Conservation (phyloP, 2,113 vertebrate genomes). For the Chionomys nivalis region DNA sequence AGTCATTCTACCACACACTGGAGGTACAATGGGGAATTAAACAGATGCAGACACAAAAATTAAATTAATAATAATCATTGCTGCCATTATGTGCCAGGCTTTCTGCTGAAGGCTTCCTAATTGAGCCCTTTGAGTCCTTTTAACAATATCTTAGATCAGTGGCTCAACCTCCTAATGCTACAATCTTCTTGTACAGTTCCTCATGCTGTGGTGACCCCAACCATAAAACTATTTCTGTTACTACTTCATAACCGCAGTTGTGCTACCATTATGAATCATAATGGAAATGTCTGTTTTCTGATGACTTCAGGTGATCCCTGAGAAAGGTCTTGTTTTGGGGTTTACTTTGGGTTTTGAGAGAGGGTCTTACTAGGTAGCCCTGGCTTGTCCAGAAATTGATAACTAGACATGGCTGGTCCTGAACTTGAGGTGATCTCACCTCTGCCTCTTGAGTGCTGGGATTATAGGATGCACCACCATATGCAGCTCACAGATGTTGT, state of each 20-base stretch:
- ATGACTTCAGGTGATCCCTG: background rate
- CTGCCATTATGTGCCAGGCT: background rate
- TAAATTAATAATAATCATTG: background rate
- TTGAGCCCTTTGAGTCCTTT: conserved; percentile 48
- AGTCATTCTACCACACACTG: background rate
- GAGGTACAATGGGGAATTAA: background rate
- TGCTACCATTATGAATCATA: background rate
- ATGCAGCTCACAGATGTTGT: background rate
- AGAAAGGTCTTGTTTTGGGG: background rate
- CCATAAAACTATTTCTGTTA: background rate
- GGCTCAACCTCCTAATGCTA: background rate
- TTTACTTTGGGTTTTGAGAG: background rate
- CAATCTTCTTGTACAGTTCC: background rate
- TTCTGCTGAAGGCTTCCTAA: conserved; percentile 33
- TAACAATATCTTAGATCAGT: background rate
- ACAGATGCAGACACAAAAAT: background rate
- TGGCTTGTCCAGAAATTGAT: background rate
- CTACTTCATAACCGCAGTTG: background rate
- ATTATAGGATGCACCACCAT: background rate
- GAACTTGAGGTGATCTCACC: background rate
- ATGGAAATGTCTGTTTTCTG: background rate
- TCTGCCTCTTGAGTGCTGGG: background rate
- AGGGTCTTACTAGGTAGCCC: background rate
- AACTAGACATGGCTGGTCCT: background rate
- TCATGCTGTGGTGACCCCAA: background rate